These are phyloP conservation scores for Mimachlamys varia DNA, from an alignment of 2,888 invertebrate species.

Conservation along the genomic window DNA sequence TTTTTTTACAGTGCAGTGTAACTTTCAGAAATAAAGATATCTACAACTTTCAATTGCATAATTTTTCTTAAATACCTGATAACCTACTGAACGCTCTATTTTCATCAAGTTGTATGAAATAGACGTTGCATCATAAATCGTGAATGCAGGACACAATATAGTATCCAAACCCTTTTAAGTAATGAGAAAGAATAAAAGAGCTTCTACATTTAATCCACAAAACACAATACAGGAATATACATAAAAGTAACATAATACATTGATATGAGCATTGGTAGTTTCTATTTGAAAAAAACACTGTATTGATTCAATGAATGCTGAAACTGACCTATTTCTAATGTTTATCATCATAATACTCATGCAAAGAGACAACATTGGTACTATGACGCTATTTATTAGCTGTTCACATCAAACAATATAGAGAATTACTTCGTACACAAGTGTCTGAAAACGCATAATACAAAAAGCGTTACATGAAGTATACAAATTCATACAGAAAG, in stretches of 20 bases:
- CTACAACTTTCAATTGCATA: no score
- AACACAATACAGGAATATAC: slow-evolving; percentile 15
- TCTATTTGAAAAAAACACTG: not conserved
- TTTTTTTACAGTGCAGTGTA: no score
- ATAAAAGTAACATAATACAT: not conserved
- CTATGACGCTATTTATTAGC: slow-evolving; percentile 9
- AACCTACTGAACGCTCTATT: no score
- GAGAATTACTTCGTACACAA: slow-evolving; percentile 10
- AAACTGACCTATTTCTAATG: not conserved
- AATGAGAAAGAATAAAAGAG: slow-evolving; percentile 19
- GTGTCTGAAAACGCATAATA: slow-evolving; percentile 25
- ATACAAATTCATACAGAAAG: slow-evolving; percentile 1
- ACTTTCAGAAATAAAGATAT: no score
- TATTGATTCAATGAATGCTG: not conserved
- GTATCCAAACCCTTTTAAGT: not conserved
- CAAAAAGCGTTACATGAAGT: slow-evolving; percentile 10
- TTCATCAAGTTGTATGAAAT: no score
- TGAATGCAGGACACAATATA: not conserved
- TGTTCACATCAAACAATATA: slow-evolving; percentile 3
- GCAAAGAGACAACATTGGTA: not conserved
- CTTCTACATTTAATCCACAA: slow-evolving; percentile 34
- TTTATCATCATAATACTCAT: not conserved
- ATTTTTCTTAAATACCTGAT: no score
- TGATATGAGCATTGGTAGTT: not conserved
- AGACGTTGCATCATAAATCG: no score